Conservation (phyloP, 2,888 invertebrate species). For the Hyposoter didymator region DNA sequence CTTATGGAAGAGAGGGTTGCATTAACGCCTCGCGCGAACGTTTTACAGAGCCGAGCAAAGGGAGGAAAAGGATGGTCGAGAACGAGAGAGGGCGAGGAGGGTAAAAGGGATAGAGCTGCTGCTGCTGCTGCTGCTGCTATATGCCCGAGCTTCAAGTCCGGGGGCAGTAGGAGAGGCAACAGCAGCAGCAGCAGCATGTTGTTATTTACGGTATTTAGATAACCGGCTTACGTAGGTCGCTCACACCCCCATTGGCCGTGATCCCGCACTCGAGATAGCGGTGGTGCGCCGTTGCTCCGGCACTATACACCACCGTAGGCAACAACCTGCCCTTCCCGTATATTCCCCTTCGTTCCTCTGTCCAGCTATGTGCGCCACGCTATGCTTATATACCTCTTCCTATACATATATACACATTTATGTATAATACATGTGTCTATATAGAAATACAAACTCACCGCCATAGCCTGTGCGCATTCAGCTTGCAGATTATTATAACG, state of each 20-base stretch:
- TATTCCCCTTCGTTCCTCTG: constrained; percentile 45
- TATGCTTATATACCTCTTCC: not conserved
- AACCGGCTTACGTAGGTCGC: constrained; percentile 83
- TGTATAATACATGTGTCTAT: constrained; percentile 34
- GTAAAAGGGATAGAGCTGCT: constrained; percentile 56
- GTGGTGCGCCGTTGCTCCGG: constrained; percentile 72
- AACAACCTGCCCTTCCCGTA: constrained; percentile 71
- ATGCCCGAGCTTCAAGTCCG: constrained; percentile 58
- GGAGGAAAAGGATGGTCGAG: constrained; percentile 45
- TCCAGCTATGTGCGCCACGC: constrained; percentile 32
- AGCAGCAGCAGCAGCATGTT: constrained; percentile 71
- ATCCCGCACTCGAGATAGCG: constrained; percentile 82
- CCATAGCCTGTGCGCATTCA: constrained; percentile 73
- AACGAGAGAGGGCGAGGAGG: constrained; percentile 45
- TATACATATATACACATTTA: constrained; percentile 28
- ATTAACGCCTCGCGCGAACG: constrained; percentile 60
- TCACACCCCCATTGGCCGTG: constrained; percentile 79
- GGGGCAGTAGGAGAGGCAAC: constrained; percentile 67
- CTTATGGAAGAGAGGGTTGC: constrained; percentile 49
- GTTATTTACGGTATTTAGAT: constrained; percentile 84
- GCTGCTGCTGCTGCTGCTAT: constrained; percentile 29
- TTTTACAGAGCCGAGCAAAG: constrained; percentile 41
- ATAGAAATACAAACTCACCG: constrained; percentile 50
- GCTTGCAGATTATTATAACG: constrained; percentile 82
- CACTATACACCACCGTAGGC: constrained; percentile 71